Evolutionary conservation across 2,888 invertebrate genomes (phyloP).

Genomic region (Andrena bucephala): DNA sequence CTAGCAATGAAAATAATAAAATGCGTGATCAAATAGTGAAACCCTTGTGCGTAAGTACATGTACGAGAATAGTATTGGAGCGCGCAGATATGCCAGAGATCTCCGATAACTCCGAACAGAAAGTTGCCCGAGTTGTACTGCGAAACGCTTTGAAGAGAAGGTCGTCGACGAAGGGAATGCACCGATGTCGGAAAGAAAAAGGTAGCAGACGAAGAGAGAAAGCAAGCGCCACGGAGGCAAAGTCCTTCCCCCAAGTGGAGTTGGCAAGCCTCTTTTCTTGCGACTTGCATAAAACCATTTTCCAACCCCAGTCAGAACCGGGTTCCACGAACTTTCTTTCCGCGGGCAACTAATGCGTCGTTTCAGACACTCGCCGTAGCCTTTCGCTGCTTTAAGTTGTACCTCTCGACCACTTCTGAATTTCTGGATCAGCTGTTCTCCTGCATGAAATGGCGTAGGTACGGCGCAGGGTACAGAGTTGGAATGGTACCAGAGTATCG

Average conservation of each 20-base stretch:
- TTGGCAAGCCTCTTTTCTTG: constrained; percentile 68
- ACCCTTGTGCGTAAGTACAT: not conserved
- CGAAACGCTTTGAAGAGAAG: constrained; percentile 39
- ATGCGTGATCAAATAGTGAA: not conserved
- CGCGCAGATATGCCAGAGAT: not conserved
- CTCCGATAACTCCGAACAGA: constrained; percentile 11
- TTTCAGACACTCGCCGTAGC: constrained; percentile 47
- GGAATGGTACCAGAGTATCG: too few relatives aligned
- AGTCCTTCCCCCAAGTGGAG: constrained; percentile 51
- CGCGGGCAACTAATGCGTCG: constrained; percentile 58
- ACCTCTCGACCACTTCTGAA: constrained; percentile 21
- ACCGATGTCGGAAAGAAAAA: constrained; percentile 23
- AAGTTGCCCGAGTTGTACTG: constrained; percentile 32
- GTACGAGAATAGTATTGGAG: not conserved
- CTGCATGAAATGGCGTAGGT: too few relatives aligned
- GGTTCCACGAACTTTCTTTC: constrained; percentile 60
- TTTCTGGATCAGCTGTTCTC: constrained; percentile 13
- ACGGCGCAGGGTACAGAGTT: too few relatives aligned
- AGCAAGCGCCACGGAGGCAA: constrained; percentile 43
- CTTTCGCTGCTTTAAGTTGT: constrained; percentile 31
- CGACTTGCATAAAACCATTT: constrained; percentile 67
- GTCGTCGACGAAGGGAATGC: constrained; percentile 29
- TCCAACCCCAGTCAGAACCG: constrained; percentile 54
- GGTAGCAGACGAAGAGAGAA: constrained; percentile 29
- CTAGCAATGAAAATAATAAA: not conserved